A percentile compares a stretch with the other conserved stretches of the same genome.
These are phyloP conservation scores for Anolis apletophallus DNA, from an alignment of 2,797 vertebrate genomes.

Conservation along the genomic window DNA sequence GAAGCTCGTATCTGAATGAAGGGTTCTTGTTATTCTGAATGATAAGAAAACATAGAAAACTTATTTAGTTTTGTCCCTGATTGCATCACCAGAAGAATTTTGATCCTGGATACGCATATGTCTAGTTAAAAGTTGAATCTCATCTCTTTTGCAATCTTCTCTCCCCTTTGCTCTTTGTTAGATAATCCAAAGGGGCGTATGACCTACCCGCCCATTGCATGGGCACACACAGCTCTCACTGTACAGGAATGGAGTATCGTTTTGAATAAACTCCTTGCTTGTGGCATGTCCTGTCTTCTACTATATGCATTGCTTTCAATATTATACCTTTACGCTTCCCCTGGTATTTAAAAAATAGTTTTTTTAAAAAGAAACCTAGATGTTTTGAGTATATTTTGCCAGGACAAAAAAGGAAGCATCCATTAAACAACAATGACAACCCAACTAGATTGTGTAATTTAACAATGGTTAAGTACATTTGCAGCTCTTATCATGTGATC, in stretches of 20 bases:
- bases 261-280: not conserved
- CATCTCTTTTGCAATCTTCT: not conserved
- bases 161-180: conserved; percentile 14
- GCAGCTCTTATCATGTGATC: conserved; percentile 3
- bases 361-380: not conserved
- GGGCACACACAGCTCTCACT: not conserved
- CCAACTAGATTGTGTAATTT: not conserved
- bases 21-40: not conserved
- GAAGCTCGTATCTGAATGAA: not conserved
- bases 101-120: not conserved
- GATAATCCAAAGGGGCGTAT: conserved; percentile 6
- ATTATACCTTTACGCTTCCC: not conserved
- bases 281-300: not conserved
- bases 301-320: not conserved
- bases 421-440: not conserved
- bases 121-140: conserved; percentile 4
- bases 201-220: not conserved
- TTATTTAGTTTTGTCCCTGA: not conserved
- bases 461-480: conserved; percentile 14
- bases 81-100: not conserved
- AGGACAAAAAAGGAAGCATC: not conserved
- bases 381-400: conserved; percentile 1
- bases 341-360: not conserved
- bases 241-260: not conserved
- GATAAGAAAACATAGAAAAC: not conserved